phyloP scores from a whole-genome alignment of 2,797 vertebrate genomes.

The Cygnus olor region DNA sequence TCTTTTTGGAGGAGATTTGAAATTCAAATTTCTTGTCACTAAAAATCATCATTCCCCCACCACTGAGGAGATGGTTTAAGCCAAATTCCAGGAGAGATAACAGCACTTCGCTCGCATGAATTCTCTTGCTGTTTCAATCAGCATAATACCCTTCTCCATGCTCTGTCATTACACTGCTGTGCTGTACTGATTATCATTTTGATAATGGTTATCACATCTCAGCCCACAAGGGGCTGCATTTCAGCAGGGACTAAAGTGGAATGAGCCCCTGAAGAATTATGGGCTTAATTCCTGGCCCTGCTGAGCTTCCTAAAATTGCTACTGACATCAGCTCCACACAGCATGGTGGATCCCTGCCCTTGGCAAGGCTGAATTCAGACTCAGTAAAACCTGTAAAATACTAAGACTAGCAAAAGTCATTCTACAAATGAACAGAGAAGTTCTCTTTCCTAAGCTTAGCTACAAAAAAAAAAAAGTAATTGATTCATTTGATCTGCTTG shows the following conservation, averaged over 20 bases:
- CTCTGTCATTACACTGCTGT: background rate
- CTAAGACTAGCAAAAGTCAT: background rate
- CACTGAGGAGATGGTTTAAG: background rate
- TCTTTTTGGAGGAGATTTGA: background rate
- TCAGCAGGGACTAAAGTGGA: background rate
- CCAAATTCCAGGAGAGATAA: constrained; percentile 24
- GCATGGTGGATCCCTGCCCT: background rate
- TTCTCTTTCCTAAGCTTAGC: background rate
- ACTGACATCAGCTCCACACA: background rate
- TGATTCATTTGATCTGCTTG: background rate
- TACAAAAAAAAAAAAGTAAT: background rate
- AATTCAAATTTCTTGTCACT: constrained; percentile 28
- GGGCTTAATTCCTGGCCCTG: background rate
- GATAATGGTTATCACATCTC: constrained; percentile 21
- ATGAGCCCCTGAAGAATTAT: background rate
- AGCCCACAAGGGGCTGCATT: constrained; percentile 14
- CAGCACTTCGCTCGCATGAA: background rate
- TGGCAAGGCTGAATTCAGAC: background rate
- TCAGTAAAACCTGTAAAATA: background rate
- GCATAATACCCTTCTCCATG: constrained; percentile 6
- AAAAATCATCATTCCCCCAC: background rate
- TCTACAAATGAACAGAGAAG: background rate
- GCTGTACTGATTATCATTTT: background rate
- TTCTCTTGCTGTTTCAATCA: constrained; percentile 41
- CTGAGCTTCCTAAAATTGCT: constrained; percentile 13